Percentiles rank a stretch among this genome's conserved stretches.
phyloP scores from a whole-genome alignment of 2,888 invertebrate species.

The Morpho helenor region DNA sequence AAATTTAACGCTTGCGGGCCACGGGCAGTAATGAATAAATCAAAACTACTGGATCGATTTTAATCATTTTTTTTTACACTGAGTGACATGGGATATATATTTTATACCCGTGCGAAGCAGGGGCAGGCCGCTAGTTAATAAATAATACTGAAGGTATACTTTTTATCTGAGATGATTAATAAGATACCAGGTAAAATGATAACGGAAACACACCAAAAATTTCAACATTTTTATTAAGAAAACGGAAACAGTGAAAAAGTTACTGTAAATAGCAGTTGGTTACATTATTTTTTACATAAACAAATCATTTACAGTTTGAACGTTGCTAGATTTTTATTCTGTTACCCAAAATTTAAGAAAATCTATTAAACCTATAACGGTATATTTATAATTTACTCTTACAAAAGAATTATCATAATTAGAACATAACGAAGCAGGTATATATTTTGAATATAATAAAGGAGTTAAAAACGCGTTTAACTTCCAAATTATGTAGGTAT shows the following conservation, averaged over 20 bases:
- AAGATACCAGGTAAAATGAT: neutral
- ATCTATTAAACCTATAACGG: neutral
- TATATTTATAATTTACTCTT: neutral
- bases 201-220: slow-evolving; percentile 27
- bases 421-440: neutral
- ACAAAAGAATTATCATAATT: neutral
- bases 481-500: neutral
- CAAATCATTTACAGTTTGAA: slow-evolving; percentile 67
- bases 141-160: too few species aligned
- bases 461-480: neutral
- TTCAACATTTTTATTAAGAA: slow-evolving; percentile 79
- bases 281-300: slow-evolving; percentile 69
- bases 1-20: too few species aligned
- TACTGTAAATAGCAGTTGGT: slow-evolving; percentile 75
- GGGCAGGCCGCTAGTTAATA: too few species aligned
- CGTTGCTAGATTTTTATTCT: slow-evolving; percentile 58
- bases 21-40: too few species aligned
- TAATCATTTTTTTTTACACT: too few species aligned
- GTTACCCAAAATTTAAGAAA: slow-evolving; percentile 32
- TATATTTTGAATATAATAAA: neutral
- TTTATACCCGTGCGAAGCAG: too few species aligned
- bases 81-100: too few species aligned
- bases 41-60: too few species aligned
- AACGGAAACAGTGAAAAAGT: slow-evolving; percentile 80
- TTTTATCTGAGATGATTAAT: too few species aligned